phyloP scores from a whole-genome alignment of 2,888 invertebrate genomes.

The Sphinx pinastri region DNA sequence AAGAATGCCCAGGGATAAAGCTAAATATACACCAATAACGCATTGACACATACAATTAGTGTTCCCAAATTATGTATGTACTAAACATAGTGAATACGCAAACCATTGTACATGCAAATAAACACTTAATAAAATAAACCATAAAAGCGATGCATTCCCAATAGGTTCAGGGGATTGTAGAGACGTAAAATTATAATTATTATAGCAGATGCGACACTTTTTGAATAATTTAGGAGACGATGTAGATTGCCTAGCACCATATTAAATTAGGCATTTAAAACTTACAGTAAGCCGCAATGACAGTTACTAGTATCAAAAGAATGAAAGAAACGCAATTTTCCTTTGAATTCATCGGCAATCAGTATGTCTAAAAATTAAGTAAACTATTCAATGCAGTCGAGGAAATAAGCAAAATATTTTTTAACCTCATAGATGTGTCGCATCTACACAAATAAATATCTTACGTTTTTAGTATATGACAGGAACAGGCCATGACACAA shows the following conservation, averaged over 20 bases:
- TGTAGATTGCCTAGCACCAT: background rate
- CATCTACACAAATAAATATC: constrained; percentile 33
- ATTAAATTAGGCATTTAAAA: no score
- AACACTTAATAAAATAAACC: constrained; percentile 71
- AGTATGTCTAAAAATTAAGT: no score
- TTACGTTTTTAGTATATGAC: constrained; percentile 59
- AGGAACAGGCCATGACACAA: constrained; percentile 77
- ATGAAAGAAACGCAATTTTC: no score
- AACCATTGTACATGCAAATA: constrained; percentile 82
- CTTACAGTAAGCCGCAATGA: no score
- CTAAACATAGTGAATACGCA: constrained; percentile 69
- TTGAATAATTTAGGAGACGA: background rate
- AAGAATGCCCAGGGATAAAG: constrained; percentile 55
- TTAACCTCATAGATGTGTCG: constrained; percentile 1
- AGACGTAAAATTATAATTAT: constrained; percentile 36
- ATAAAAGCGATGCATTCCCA: constrained; percentile 74
- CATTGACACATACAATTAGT: constrained; percentile 49
- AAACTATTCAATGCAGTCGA: no score
- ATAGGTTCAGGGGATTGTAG: constrained; percentile 53
- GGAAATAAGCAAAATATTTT: no score
- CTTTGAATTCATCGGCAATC: no score
- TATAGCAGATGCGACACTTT: constrained; percentile 15
- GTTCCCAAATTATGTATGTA: constrained; percentile 53
- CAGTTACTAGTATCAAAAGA: no score
- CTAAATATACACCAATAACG: constrained; percentile 58